Percentiles rank a stretch among this genome's conserved stretches.
These are phyloP conservation scores for Sphenopsis melanotis DNA, from an alignment of 2,797 vertebrate genomes.

Conservation along the genomic window DNA sequence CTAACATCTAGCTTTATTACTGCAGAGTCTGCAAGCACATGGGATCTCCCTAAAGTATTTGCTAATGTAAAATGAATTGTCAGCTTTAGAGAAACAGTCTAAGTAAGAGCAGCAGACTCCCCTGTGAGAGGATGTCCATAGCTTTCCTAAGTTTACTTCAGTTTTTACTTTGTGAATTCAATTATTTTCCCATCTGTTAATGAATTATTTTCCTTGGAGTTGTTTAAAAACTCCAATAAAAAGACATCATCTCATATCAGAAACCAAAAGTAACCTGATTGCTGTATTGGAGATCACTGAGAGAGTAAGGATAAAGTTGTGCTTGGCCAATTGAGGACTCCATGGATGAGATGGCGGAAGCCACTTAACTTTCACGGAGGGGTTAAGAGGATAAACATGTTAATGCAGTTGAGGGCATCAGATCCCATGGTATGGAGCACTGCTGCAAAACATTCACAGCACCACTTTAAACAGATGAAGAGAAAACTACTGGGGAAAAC, in stretches of 20 bases:
- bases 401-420: background rate
- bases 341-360: background rate
- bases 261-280: background rate
- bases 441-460: background rate
- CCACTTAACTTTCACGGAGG: background rate
- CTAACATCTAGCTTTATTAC: constrained; percentile 58
- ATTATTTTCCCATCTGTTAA: constrained; percentile 55
- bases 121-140: constrained; percentile 36
- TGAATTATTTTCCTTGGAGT: constrained; percentile 49
- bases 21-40: constrained; percentile 17
- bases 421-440: background rate
- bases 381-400: background rate
- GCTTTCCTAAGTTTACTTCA: constrained; percentile 45
- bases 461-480: background rate
- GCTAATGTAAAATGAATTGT: constrained; percentile 67
- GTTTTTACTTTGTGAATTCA: constrained; percentile 48
- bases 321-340: background rate
- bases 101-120: constrained; percentile 51
- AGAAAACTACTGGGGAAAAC: background rate
- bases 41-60: constrained; percentile 54
- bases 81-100: constrained; percentile 49
- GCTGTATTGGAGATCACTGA: background rate
- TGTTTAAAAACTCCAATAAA: constrained; percentile 57
- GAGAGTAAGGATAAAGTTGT: background rate
- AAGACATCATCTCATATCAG: background rate